Conservation (phyloP, 1,140 invertebrate genomes). For the Saxidomus purpurata region DNA sequence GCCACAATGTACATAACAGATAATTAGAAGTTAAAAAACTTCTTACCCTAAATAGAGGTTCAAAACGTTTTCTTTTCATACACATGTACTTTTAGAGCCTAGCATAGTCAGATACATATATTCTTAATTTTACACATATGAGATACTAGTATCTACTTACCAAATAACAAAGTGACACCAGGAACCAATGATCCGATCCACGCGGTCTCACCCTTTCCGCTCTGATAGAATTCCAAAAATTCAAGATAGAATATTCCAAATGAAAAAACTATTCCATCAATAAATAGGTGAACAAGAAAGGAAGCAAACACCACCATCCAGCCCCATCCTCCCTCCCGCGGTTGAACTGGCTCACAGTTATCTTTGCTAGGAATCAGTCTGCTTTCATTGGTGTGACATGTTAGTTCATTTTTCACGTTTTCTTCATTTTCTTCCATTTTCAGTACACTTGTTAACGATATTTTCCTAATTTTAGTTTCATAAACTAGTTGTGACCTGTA, state of each 20-base stretch:
- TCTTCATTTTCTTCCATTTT: neutral
- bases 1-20: neutral
- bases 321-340: slow-evolving; percentile 89
- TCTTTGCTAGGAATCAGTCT: neutral
- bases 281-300: slow-evolving; percentile 99
- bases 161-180: slow-evolving; percentile 79
- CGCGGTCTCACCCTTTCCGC: slow-evolving; percentile 94
- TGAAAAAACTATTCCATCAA: slow-evolving; percentile 92
- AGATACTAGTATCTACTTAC: slow-evolving; percentile 68
- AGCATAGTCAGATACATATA: no score
- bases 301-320: slow-evolving; percentile 98
- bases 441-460: neutral
- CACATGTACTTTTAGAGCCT: no score
- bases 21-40: neutral
- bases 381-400: neutral
- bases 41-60: no score
- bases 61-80: neutral
- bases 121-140: no score
- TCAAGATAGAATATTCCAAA: slow-evolving; percentile 88
- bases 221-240: slow-evolving; percentile 93
- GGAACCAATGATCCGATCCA: slow-evolving; percentile 89
- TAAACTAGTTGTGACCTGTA: no score
- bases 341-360: neutral
- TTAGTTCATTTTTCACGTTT: neutral
- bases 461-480: no score